Conservation (phyloP, 1,140 invertebrate species). For the Helicoverpa zea region DNA sequence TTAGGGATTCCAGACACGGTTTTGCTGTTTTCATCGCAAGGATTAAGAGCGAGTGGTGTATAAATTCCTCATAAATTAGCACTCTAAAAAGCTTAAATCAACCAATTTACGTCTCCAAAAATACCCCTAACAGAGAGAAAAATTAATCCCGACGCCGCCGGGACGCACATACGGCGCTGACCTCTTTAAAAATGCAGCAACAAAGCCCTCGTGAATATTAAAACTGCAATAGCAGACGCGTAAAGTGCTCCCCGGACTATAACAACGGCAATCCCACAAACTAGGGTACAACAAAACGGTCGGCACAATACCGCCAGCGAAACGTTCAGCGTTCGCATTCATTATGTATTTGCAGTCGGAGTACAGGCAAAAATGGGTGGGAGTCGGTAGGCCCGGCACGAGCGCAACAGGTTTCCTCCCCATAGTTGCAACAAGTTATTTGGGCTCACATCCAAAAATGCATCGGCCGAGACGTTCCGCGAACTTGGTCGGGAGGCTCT, state of each 20-base stretch:
- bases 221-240: slow-evolving; percentile 48
- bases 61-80: not conserved
- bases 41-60: no score
- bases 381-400: slow-evolving; percentile 67
- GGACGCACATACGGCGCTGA: slow-evolving; percentile 24
- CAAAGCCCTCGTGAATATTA: slow-evolving; percentile 47
- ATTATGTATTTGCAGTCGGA: slow-evolving; percentile 78
- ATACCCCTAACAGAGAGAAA: slow-evolving; percentile 23
- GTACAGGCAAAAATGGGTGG: slow-evolving; percentile 76
- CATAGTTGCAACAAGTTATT: slow-evolving; percentile 80
- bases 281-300: slow-evolving; percentile 57
- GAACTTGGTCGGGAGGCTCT: slow-evolving; percentile 59
- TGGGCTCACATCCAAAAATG: slow-evolving; percentile 85
- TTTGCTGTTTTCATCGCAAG: no score
- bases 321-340: slow-evolving; percentile 73
- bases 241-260: slow-evolving; percentile 58
- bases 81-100: slow-evolving; percentile 1
- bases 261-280: slow-evolving; percentile 65
- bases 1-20: no score
- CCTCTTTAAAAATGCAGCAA: slow-evolving; percentile 73
- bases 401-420: slow-evolving; percentile 74
- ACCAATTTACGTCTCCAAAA: slow-evolving; percentile 1
- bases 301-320: slow-evolving; percentile 66
- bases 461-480: slow-evolving; percentile 70
- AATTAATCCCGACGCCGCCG: slow-evolving; percentile 35